Evolutionary conservation across 2,797 vertebrate species (phyloP).

Genomic region (Notolabrus celidotus): DNA sequence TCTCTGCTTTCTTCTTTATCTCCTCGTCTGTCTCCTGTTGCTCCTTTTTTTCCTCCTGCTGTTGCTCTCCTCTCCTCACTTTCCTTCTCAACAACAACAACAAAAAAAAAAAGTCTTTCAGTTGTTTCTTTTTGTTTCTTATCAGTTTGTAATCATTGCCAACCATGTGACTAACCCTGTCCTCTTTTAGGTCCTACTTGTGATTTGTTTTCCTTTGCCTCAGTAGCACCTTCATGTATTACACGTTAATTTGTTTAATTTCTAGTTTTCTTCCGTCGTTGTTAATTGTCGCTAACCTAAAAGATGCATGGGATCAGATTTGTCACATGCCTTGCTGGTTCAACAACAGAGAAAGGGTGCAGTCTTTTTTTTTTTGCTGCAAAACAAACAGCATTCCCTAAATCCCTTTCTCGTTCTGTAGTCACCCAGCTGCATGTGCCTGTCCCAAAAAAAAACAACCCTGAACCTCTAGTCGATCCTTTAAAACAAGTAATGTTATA

Average conservation of each 20-base stretch:
- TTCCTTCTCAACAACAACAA: too few relatives aligned
- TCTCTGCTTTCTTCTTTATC: slow-evolving; percentile 77
- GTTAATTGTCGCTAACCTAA: slow-evolving; percentile 87
- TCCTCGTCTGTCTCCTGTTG: slow-evolving; percentile 69
- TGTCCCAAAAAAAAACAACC: slow-evolving; percentile 72
- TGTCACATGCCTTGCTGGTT: slow-evolving; percentile 98
- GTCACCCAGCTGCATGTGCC: slow-evolving; percentile 91
- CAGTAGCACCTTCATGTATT: slow-evolving; percentile 96
- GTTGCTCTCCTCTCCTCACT: slow-evolving; percentile 62
- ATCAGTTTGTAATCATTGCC: slow-evolving; percentile 98
- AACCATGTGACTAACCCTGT: slow-evolving; percentile 99
- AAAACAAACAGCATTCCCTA: slow-evolving; percentile 85
- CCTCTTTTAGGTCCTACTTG: slow-evolving; percentile 97
- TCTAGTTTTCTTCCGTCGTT: slow-evolving; percentile 86
- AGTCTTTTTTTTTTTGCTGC: slow-evolving; percentile 88
- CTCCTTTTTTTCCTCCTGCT: slow-evolving; percentile 84
- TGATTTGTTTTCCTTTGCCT: slow-evolving; percentile 84
- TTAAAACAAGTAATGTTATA: slow-evolving; percentile 62
- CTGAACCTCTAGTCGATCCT: slow-evolving; percentile 62
- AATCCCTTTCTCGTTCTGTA: slow-evolving; percentile 84
- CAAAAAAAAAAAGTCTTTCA: slow-evolving; percentile 79
- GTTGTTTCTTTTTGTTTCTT: slow-evolving; percentile 85
- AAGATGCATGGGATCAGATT: slow-evolving; percentile 96
- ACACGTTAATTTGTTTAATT: slow-evolving; percentile 89
- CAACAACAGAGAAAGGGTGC: slow-evolving; percentile 79